A percentile compares a stretch with the other conserved stretches of the same genome.
Evolutionary conservation across 2,888 invertebrate genomes (phyloP).

Genomic region (Conus canariensis): DNA sequence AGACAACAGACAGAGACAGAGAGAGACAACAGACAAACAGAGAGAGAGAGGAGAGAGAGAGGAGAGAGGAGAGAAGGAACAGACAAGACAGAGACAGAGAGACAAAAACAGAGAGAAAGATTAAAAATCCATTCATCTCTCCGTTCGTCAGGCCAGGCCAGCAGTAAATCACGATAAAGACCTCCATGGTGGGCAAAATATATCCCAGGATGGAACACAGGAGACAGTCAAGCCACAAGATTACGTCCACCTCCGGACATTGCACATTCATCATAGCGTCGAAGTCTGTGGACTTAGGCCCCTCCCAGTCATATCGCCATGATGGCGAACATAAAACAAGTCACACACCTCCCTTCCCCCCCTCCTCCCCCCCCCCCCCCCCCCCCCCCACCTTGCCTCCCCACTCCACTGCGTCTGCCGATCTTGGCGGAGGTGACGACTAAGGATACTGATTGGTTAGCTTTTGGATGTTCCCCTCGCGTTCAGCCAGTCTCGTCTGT

Average conservation of each 20-base stretch:
- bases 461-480: background rate
- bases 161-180: no score
- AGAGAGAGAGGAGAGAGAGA: no score
- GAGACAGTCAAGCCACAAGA: constrained; percentile 3
- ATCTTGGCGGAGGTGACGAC: background rate
- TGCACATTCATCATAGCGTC: background rate
- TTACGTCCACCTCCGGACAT: background rate
- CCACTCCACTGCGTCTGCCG: background rate
- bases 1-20: no score
- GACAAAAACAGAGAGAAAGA: no score
- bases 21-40: no score
- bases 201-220: background rate
- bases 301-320: background rate
- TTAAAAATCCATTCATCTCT: no score
- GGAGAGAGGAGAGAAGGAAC: no score
- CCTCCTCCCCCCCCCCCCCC: no score
- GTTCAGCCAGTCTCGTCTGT: background rate
- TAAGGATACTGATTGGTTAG: background rate
- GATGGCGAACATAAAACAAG: constrained; percentile 18
- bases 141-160: no score
- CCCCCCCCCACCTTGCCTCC: no score
- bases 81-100: no score
- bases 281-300: background rate
- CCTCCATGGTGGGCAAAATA: no score
- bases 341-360: background rate